Percentiles rank a stretch among this genome's conserved stretches.
phyloP scores from a whole-genome alignment of 2,888 invertebrate species.

The Drosophila fungiperda region DNA sequence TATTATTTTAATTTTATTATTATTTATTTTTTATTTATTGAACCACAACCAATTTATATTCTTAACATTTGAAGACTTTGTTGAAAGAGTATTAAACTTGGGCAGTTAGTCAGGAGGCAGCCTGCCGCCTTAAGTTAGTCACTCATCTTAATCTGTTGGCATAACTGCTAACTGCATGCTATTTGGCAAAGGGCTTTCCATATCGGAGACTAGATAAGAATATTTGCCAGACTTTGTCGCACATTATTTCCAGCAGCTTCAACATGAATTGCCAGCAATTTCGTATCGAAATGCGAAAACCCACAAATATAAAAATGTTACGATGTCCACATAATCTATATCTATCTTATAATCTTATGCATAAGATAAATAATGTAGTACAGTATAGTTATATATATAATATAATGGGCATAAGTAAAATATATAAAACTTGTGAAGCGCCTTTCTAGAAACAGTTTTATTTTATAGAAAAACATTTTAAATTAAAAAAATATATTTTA shows the following conservation, averaged over 20 bases:
- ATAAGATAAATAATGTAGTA: neutral
- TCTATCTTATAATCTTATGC: neutral
- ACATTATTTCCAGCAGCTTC: constrained; percentile 2
- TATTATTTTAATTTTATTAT: too few relatives aligned
- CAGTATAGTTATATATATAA: neutral
- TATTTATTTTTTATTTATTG: too few relatives aligned
- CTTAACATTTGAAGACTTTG: neutral
- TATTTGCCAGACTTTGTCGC: neutral
- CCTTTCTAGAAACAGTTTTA: neutral
- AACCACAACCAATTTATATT: neutral
- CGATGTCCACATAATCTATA: neutral
- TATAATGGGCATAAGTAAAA: neutral
- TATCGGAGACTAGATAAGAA: constrained; percentile 26
- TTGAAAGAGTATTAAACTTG: neutral
- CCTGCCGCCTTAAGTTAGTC: constrained; percentile 35
- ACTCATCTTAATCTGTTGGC: constrained; percentile 41
- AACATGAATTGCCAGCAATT: constrained; percentile 2
- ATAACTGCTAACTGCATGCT: constrained; percentile 34
- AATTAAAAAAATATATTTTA: neutral
- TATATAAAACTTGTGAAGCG: neutral
- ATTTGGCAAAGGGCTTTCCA: constrained; percentile 29
- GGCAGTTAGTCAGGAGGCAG: constrained; percentile 16
- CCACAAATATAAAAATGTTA: neutral
- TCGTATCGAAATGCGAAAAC: neutral
- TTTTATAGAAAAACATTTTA: too few relatives aligned